Conservation (phyloP, 1,140 invertebrate genomes). For the Acromyrmex charruanus region DNA sequence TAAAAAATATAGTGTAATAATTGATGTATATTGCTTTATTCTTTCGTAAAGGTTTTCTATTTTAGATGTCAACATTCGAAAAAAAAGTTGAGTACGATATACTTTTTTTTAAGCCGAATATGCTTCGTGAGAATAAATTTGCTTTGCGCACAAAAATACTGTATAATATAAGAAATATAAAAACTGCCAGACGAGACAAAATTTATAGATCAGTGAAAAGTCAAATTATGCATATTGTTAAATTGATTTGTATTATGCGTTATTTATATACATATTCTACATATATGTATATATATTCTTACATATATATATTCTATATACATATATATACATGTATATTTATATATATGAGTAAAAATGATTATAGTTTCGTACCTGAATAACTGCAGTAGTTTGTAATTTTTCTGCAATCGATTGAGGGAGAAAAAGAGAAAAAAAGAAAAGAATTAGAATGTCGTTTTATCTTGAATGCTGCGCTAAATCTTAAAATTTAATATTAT, state of each 20-base stretch:
- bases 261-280: neutral
- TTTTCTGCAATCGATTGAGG: neutral
- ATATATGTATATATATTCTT: neutral
- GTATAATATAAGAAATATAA: neutral
- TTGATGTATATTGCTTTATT: neutral
- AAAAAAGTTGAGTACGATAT: neutral
- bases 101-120: slow-evolving; percentile 13
- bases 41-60: neutral
- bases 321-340: neutral
- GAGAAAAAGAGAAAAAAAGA: neutral
- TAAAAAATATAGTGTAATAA: neutral
- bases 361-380: slow-evolving; percentile 29
- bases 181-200: slow-evolving; percentile 62
- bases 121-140: neutral
- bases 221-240: neutral
- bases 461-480: neutral
- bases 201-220: slow-evolving; percentile 30
- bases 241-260: slow-evolving; percentile 27
- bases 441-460: neutral
- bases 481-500: neutral
- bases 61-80: neutral
- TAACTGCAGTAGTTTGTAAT: neutral
- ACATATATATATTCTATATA: neutral
- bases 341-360: neutral
- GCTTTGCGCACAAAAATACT: neutral